Percentiles rank a stretch among this genome's conserved stretches.
phyloP scores from a whole-genome alignment of 2,113 vertebrate species.

The Dermatemys mawii region DNA sequence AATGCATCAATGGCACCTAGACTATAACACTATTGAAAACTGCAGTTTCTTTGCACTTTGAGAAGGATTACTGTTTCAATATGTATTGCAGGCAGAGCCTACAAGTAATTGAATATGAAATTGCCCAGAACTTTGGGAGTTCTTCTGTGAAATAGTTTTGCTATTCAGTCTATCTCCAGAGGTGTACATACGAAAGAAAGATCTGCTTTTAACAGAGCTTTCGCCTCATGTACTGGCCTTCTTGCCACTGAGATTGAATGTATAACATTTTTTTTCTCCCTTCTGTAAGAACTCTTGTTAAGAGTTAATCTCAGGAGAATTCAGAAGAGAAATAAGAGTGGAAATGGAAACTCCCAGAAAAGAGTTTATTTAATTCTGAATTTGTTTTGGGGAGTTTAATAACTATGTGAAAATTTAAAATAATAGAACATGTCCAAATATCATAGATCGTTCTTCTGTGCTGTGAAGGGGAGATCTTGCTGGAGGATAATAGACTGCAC shows the following conservation, averaged over 20 bases:
- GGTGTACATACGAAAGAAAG: not conserved
- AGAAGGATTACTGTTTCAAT: constrained; percentile 11
- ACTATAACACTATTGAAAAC: constrained; percentile 17
- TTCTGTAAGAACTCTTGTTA: constrained; percentile 22
- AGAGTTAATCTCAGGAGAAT: constrained; percentile 54
- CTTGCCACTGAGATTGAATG: not conserved
- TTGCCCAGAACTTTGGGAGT: not conserved
- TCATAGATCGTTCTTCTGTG: not conserved
- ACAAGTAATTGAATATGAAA: not conserved
- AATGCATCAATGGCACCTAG: not conserved
- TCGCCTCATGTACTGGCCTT: not conserved
- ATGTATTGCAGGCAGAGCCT: not conserved
- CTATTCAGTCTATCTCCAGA: not conserved
- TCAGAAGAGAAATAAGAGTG: constrained; percentile 46
- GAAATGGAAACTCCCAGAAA: constrained; percentile 64
- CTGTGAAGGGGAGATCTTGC: not conserved
- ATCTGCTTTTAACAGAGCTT: constrained; percentile 17
- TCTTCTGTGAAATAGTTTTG: not conserved
- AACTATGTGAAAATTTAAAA: constrained; percentile 32
- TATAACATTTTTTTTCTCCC: not conserved
- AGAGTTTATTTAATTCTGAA: constrained; percentile 29
- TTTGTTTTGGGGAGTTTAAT: not conserved
- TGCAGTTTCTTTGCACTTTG: not conserved
- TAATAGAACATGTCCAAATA: not conserved
- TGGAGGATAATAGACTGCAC: not conserved